A percentile compares a stretch with the other conserved stretches of the same genome.
phyloP scores from a whole-genome alignment of 2,888 invertebrate genomes.

The Sphinx pinastri region DNA sequence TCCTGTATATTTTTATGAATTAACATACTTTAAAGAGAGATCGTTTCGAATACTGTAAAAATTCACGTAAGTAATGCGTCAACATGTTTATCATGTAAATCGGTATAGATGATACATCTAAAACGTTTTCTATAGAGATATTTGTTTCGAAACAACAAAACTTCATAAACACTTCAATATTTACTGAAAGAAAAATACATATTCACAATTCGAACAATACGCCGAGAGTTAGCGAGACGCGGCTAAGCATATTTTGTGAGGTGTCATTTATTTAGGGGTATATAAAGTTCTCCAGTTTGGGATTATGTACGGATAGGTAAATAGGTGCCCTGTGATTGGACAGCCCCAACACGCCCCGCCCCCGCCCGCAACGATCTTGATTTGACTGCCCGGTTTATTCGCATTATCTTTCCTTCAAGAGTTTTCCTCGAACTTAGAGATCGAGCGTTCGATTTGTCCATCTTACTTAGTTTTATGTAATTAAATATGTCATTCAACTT shows the following conservation, averaged over 20 bases:
- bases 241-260: conserved; percentile 28
- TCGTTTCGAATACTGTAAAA: too few relatives aligned
- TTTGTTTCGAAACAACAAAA: too few relatives aligned
- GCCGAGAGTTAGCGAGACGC: conserved; percentile 6
- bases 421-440: background rate
- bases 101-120: too few relatives aligned
- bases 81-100: too few relatives aligned
- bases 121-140: too few relatives aligned
- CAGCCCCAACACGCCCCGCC: conserved; percentile 49
- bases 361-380: conserved; percentile 72
- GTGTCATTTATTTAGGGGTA: conserved; percentile 47
- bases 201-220: too few relatives aligned
- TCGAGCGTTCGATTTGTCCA: background rate
- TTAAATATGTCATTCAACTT: too few relatives aligned
- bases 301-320: conserved; percentile 58
- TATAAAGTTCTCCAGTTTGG: conserved; percentile 47
- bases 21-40: too few relatives aligned
- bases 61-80: too few relatives aligned
- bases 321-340: conserved; percentile 63
- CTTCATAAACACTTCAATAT: too few relatives aligned
- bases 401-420: conserved; percentile 23
- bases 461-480: background rate
- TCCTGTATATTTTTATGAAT: too few relatives aligned
- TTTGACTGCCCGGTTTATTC: conserved; percentile 51
- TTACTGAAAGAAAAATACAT: too few relatives aligned